Evolutionary conservation across 1,140 invertebrate species (phyloP).

Genomic region (Eueides isabella): DNA sequence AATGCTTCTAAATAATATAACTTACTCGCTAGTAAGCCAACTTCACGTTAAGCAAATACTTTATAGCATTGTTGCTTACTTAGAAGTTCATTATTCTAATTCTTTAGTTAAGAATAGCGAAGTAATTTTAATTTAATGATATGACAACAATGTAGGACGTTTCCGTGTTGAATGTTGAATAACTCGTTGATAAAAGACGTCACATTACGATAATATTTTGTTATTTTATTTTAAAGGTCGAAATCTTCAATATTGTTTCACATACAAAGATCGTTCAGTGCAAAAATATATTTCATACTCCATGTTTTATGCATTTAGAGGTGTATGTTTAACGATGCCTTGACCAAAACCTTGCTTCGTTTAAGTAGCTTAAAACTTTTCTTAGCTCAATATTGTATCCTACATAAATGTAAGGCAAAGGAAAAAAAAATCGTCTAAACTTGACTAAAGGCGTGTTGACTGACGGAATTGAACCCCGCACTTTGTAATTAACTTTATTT

Average conservation of each 20-base stretch:
- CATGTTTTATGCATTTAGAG: too few species aligned
- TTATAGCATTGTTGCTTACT: slow-evolving; percentile 6
- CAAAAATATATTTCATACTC: too few species aligned
- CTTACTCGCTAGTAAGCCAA: neutral
- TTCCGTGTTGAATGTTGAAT: slow-evolving; percentile 8
- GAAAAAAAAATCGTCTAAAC: neutral
- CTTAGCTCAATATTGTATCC: neutral
- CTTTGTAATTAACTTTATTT: too few species aligned
- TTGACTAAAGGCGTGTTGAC: neutral
- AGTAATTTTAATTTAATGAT: neutral
- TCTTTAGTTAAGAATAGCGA: neutral
- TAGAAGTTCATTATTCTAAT: neutral
- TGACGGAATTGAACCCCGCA: neutral
- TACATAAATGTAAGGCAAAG: neutral
- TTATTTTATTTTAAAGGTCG: too few species aligned
- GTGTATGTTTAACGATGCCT: too few species aligned
- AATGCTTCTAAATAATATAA: too few species aligned
- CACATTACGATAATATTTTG: too few species aligned
- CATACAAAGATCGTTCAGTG: too few species aligned
- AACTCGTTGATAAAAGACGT: neutral
- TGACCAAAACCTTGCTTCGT: too few species aligned
- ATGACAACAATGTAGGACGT: neutral
- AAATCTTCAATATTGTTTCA: too few species aligned
- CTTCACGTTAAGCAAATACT: neutral
- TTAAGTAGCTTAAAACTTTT: neutral